Evolutionary conservation across 1,140 invertebrate genomes (phyloP).

Genomic region (Bombus haemorrhoidalis): DNA sequence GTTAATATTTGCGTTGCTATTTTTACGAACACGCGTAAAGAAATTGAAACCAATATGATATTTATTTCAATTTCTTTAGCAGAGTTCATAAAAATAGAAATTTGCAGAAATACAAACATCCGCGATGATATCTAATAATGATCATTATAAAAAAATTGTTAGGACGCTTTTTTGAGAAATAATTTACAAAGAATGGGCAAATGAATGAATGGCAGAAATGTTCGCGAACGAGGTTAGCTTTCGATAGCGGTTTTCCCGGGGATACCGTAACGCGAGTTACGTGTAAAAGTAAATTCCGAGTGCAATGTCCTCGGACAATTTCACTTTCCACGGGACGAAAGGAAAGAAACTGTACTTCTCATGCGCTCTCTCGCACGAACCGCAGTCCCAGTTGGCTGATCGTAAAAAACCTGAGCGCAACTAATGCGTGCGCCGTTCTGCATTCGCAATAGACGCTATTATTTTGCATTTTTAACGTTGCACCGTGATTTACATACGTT

Average conservation of each 20-base stretch:
- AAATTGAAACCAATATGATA: too few relatives aligned
- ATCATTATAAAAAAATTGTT: too few relatives aligned
- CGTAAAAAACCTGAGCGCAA: background rate
- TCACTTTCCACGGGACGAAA: slow-evolving; percentile 36
- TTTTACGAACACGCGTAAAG: too few relatives aligned
- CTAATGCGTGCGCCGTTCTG: slow-evolving; percentile 2
- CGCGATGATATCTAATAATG: too few relatives aligned
- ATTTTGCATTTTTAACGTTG: slow-evolving; percentile 7
- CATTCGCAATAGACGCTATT: slow-evolving; percentile 10
- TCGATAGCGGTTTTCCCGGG: slow-evolving; percentile 30
- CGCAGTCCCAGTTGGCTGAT: slow-evolving; percentile 4
- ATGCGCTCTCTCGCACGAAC: background rate
- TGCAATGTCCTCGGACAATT: slow-evolving; percentile 39
- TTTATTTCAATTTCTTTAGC: too few relatives aligned
- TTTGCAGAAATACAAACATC: background rate
- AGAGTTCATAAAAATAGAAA: too few relatives aligned
- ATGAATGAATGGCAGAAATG: background rate
- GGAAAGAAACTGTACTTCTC: slow-evolving; percentile 31
- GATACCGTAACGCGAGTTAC: slow-evolving; percentile 32
- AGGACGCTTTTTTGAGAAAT: too few relatives aligned
- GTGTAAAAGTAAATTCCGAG: slow-evolving; percentile 38
- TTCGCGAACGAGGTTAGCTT: background rate
- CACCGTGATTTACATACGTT: background rate
- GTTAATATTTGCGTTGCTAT: too few relatives aligned
- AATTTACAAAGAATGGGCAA: background rate